Evolutionary conservation across 2,888 invertebrate genomes (phyloP).

Genomic region (Dicyrtoma fusca): DNA sequence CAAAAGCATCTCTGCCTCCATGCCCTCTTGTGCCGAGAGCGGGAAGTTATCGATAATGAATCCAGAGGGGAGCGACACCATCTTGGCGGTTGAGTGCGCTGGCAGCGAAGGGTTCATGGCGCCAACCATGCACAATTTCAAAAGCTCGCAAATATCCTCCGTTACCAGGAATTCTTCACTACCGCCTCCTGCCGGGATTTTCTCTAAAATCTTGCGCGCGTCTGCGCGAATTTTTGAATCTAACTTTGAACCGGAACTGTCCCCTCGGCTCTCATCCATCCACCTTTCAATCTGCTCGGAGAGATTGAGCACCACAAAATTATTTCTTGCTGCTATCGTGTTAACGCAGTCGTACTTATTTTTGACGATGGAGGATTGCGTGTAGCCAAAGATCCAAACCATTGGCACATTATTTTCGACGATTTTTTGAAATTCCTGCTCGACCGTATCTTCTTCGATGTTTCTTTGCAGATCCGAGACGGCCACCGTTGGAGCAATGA

Average conservation of each 20-base stretch:
- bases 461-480: too few species aligned
- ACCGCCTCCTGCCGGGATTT: too few species aligned
- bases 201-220: too few species aligned
- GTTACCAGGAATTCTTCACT: not conserved
- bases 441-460: too few species aligned
- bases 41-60: constrained; percentile 24
- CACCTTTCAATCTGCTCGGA: not conserved
- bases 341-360: constrained; percentile 11
- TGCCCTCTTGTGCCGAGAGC: constrained; percentile 6
- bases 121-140: constrained; percentile 7
- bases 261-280: not conserved
- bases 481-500: not conserved
- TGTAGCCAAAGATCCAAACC: constrained; percentile 26
- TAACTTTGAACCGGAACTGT: too few species aligned
- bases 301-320: not conserved
- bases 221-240: too few species aligned
- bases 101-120: too few species aligned
- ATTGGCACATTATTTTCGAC: not conserved
- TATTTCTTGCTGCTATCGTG: not conserved
- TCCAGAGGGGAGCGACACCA: not conserved
- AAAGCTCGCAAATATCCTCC: constrained; percentile 12
- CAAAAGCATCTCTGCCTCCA: constrained; percentile 13
- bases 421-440: not conserved
- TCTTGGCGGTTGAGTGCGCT: too few species aligned
- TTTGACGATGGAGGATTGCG: not conserved